Evolutionary conservation across 2,888 invertebrate genomes (phyloP).

Genomic region (Scrobipalpa atriplicella): DNA sequence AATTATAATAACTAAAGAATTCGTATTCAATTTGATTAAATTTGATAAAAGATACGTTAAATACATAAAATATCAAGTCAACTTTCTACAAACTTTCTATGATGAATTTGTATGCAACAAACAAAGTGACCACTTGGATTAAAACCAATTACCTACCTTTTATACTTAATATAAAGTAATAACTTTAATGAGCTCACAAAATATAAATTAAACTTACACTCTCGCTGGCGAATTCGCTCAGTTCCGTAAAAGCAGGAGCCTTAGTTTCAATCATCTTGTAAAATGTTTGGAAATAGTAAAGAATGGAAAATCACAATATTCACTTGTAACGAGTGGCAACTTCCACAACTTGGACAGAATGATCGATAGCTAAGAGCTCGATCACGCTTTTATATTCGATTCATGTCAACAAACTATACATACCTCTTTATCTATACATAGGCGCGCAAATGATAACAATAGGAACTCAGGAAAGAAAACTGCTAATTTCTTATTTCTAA

Average conservation of each 20-base stretch:
- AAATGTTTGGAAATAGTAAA: neutral
- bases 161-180: no score
- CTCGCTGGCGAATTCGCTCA: constrained; percentile 72
- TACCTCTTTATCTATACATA: neutral
- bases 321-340: neutral
- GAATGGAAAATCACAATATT: constrained; percentile 18
- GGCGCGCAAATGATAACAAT: neutral
- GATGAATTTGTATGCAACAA: no score
- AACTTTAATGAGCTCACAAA: neutral
- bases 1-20: no score
- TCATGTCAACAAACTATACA: constrained; percentile 17
- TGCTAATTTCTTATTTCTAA: neutral
- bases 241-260: constrained; percentile 67
- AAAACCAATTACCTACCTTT: no score
- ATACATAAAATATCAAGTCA: no score
- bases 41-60: no score
- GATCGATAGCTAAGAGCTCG: constrained; percentile 10
- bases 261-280: constrained; percentile 58
- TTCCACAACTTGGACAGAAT: constrained; percentile 9
- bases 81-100: no score
- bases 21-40: no score
- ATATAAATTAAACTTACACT: constrained; percentile 57
- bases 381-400: constrained; percentile 21
- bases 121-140: no score
- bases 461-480: neutral